phyloP scores from a whole-genome alignment of 2,888 invertebrate genomes.

The Papilio demoleus region DNA sequence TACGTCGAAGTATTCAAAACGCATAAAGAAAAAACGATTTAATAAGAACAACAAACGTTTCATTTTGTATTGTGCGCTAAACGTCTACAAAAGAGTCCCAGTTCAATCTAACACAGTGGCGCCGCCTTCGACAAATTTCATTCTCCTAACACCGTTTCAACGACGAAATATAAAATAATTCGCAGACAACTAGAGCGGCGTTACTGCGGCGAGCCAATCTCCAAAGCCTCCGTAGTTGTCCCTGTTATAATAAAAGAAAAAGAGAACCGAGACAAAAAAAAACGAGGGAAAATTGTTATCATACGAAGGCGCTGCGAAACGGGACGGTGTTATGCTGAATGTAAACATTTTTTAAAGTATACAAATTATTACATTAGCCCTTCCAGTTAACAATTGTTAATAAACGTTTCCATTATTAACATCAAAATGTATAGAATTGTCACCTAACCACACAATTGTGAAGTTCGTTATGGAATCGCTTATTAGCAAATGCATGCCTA shows the following conservation, averaged over 20 bases:
- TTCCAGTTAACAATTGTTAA: no score
- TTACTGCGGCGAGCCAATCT: conserved; percentile 49
- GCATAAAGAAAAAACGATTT: background rate
- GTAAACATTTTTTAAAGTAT: conserved; percentile 23
- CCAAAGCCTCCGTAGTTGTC: conserved; percentile 65
- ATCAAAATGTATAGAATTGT: no score
- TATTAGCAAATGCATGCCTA: no score
- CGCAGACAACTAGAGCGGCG: conserved; percentile 48
- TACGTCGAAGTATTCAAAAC: background rate
- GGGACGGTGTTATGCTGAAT: conserved; percentile 42
- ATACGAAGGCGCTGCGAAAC: conserved; percentile 64
- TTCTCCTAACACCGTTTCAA: conserved; percentile 50
- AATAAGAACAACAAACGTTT: conserved; percentile 16
- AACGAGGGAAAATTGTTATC: conserved; percentile 77
- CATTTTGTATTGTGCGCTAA: conserved; percentile 31
- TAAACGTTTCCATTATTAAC: no score
- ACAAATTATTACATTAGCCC: no score
- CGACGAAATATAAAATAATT: conserved; percentile 56
- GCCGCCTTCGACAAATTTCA: conserved; percentile 48
- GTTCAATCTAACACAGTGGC: conserved; percentile 34
- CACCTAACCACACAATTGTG: no score
- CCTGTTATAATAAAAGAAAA: conserved; percentile 73
- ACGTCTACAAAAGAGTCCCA: conserved; percentile 37
- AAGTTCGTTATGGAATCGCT: no score
- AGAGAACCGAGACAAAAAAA: conserved; percentile 58